Base-by-base conservation (phyloP, 2,113 vertebrate species). In the Lophotis ruficrista region DNA sequence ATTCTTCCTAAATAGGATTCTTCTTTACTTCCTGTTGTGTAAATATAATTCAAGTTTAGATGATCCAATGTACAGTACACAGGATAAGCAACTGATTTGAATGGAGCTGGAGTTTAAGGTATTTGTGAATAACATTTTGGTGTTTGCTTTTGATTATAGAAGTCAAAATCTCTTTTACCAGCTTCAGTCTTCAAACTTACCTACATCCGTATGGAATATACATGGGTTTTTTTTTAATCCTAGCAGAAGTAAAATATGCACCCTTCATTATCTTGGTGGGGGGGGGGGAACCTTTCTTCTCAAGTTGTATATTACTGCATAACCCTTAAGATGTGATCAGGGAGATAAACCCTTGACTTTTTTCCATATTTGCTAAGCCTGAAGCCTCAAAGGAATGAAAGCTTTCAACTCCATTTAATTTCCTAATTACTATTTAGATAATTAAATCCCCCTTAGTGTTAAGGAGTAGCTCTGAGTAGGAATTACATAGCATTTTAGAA, bases 341-440 rank as follows among this genome's bases (percentile, higher is more conserved):
- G 24, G 65, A 43, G 23, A 92, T 41, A 90, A 94, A 20, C 30
- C 33, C 92, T 87, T 84, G 58, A 85, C 61, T 60, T 85, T 65
- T 78, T 69, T 64, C 71, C 33, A 12, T 68, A 69, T 64, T 86
- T 83, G 48, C 45, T 50, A 83, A 72, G 57, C 69, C 35, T 19
- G 30, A 76, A 35, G 16, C 53, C 80, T 90, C 89, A 80, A 80
- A 57, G 41, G 38, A 95, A 72, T 77, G 38, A 24, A 83, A 80
- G 51, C 30, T 86, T 94, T 90, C 66, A 90, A 86, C 62, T 92
- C 66, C 61, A 94, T 90, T 92, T 90, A 64, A 92, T 95, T 96
- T 96, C 50, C 71, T 94, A 95, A 83, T 94, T 94, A 69, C 30
- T 96, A 53, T 95, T 94, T 85, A 78, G 73, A 89, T 87, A 95